Conservation (phyloP, 2,113 vertebrate species). For the Pangasianodon hypophthalmus region DNA sequence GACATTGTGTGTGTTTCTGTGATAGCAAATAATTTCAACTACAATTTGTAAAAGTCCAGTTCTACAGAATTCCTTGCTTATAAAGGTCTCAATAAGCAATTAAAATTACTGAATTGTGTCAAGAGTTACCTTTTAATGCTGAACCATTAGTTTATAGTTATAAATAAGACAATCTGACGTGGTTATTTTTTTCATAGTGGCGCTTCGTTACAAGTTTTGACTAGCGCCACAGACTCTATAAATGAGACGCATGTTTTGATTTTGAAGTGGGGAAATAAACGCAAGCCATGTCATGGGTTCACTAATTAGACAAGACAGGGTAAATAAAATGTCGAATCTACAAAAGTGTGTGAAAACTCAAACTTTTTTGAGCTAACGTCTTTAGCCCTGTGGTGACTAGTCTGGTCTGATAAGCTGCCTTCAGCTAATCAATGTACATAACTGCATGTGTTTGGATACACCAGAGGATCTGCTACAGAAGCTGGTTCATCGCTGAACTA, state of each 20-base stretch:
- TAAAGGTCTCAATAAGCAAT: neutral
- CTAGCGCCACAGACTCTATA: neutral
- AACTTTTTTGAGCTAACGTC: neutral
- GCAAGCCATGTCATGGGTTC: neutral
- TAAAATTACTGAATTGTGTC: neutral
- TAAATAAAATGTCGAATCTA: neutral
- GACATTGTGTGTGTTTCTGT: neutral
- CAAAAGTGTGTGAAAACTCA: neutral
- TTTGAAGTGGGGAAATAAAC: neutral
- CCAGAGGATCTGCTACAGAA: neutral
- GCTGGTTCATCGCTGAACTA: neutral
- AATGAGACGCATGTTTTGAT: neutral
- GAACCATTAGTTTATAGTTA: neutral
- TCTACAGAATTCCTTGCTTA: neutral
- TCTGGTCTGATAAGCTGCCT: neutral
- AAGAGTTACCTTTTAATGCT: neutral
- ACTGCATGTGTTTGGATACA: neutral
- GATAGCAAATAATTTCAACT: neutral
- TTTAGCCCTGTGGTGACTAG: neutral
- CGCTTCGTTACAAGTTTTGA: neutral
- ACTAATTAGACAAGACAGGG: neutral
- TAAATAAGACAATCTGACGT: neutral
- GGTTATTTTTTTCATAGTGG: neutral
- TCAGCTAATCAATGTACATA: neutral
- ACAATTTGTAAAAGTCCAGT: neutral